Percentiles rank a stretch among this genome's conserved stretches.
These are phyloP conservation scores for Phycodurus eques DNA, from an alignment of 2,113 vertebrate species.

Conservation along the genomic window DNA sequence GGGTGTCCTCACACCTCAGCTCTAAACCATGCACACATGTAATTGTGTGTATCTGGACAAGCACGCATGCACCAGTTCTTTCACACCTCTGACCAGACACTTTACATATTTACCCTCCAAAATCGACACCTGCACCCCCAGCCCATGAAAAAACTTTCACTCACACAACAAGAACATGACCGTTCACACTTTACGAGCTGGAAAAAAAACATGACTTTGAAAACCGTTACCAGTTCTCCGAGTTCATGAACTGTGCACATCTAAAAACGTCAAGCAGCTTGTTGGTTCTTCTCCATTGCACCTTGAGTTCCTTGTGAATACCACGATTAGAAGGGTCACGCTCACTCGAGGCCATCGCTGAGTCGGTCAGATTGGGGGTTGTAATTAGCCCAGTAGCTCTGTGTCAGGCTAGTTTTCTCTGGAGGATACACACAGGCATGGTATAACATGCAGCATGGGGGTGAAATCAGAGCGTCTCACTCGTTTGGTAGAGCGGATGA, in stretches of 20 bases:
- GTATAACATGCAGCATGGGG: constrained; percentile 41
- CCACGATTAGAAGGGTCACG: constrained; percentile 49
- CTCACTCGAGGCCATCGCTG: constrained; percentile 52
- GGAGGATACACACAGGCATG: constrained; percentile 54
- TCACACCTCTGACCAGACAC: constrained; percentile 63
- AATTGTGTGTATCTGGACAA: constrained; percentile 20
- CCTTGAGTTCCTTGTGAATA: constrained; percentile 55
- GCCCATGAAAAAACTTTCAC: constrained; percentile 39
- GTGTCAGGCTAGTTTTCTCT: constrained; percentile 47
- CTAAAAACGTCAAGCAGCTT: constrained; percentile 58
- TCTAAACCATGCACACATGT: constrained; percentile 7
- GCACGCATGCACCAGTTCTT: constrained; percentile 32
- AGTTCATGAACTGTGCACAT: constrained; percentile 56
- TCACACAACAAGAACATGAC: constrained; percentile 51
- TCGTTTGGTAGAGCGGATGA: constrained; percentile 26
- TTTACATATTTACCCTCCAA: constrained; percentile 59
- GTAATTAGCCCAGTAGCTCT: constrained; percentile 69
- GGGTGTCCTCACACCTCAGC: constrained; percentile 20
- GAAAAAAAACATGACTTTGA: constrained; percentile 17
- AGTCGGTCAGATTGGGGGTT: constrained; percentile 61
- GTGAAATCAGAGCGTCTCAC: constrained; percentile 56
- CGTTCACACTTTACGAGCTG: constrained; percentile 63
- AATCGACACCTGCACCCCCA: constrained; percentile 56
- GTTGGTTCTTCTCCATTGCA: constrained; percentile 62
- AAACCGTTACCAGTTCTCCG: constrained; percentile 27